Conservation (phyloP, 2,888 invertebrate species). For the Chaetogeoica ovagalla region DNA sequence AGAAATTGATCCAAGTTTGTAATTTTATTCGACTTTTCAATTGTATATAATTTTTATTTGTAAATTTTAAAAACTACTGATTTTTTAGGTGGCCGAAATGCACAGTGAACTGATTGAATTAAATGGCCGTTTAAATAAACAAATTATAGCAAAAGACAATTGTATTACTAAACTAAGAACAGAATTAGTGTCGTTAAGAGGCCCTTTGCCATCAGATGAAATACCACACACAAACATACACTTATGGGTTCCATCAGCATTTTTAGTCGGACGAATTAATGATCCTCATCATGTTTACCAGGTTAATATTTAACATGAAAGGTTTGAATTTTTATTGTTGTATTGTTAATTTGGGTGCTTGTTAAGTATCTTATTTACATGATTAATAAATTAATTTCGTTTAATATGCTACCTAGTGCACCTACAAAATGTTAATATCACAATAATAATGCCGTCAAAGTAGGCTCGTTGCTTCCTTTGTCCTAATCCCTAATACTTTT, state of each 20-base stretch:
- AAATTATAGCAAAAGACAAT: constrained; percentile 69
- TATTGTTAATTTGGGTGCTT: background rate
- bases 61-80: background rate
- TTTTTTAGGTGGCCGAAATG: constrained; percentile 82
- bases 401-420: too few relatives aligned
- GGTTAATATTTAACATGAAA: constrained; percentile 61
- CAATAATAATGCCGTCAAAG: too few relatives aligned
- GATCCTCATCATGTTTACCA: constrained; percentile 88
- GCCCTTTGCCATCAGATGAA: constrained; percentile 64
- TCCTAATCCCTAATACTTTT: background rate
- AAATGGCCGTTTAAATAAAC: constrained; percentile 77
- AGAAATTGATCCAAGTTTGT: constrained; percentile 79
- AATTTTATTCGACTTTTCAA: constrained; percentile 15
- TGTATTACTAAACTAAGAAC: constrained; percentile 66
- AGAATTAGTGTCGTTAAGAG: constrained; percentile 70
- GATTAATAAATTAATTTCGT: background rate
- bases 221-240: constrained; percentile 67
- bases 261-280: constrained; percentile 72
- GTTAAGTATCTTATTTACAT: background rate
- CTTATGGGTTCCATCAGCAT: constrained; percentile 85
- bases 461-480: too few relatives aligned
- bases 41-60: background rate
- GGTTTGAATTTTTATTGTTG: background rate
- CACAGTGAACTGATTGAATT: constrained; percentile 92
- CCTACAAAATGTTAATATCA: too few relatives aligned